Percentiles rank a stretch among this genome's conserved stretches.
Conservation (phyloP, 2,797 vertebrate species). For the Rhabdomys pumilio region DNA sequence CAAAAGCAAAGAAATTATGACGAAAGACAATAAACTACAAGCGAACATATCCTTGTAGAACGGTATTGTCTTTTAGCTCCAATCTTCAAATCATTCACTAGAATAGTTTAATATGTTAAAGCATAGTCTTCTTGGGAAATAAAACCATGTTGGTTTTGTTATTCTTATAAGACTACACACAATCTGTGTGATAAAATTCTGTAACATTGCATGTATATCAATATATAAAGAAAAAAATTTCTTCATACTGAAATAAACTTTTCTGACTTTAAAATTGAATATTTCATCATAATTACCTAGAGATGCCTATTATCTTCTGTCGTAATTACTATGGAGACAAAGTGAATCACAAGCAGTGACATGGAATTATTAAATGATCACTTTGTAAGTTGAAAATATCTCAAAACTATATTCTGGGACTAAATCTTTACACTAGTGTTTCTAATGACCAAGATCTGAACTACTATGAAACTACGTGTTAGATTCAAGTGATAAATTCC, state of each 20-base stretch:
- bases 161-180: background rate
- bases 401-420: background rate
- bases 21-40: background rate
- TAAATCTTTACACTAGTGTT: background rate
- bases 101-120: background rate
- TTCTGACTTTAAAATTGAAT: background rate
- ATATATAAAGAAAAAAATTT: background rate
- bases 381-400: background rate
- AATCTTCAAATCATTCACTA: background rate
- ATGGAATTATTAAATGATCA: constrained; percentile 3
- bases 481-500: background rate
- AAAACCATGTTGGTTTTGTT: background rate
- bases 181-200: background rate
- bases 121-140: background rate
- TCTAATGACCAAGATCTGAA: background rate
- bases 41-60: background rate
- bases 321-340: background rate
- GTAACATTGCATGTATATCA: background rate
- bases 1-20: background rate
- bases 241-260: background rate
- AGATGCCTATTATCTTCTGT: background rate
- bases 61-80: background rate
- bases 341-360: background rate
- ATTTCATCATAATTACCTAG: background rate
- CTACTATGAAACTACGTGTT: background rate